Base-by-base conservation (phyloP, 2,113 vertebrate species). In the western clawed frog (Xenopus tropicalis) region DNA sequence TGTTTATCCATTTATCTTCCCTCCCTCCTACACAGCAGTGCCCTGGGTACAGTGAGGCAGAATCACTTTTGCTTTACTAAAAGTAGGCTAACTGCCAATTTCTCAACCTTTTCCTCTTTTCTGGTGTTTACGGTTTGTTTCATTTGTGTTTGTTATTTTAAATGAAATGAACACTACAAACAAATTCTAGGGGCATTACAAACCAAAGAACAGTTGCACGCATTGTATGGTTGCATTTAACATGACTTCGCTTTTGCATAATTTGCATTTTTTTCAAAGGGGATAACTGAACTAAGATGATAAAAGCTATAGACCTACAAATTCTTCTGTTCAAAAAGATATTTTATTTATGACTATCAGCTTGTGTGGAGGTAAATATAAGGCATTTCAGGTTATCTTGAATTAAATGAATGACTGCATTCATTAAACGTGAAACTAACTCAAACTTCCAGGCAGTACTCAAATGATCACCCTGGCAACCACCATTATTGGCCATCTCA, bases 91-190 rank as follows among this genome's bases (percentile, higher is more conserved):
- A 64, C 79, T 84, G 77, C 80, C 81, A 85, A 4, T 25, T 80
- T 81, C 80, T 76, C 79, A 80, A 83, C 17, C 78, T 80, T 75
- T 77, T 80, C 69, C 72, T 69, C 56, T 69, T 79, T 68, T 80
- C 66, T 25, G 81, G 43, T 56, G 80, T 77, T 80, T 82, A 78
- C 74, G 75, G 76, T 80, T 85, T 80, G 83, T 77, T 79, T 83
- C 74, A 79, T 78, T 71, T 6, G 9, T 23, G 78, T 82, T 78
- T 83, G 21, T 81, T 86, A 64, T 82, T 86, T 87, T 82, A 83
- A 79, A 14, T 51, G 24, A 74, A 14, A 68, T 44, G 11, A 69
- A 37, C 29, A 37, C 29, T 37, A 37, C 2, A 5, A 43, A 78
- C 57, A 71, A 12, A 74, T 71, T 78, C 59, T 69, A 81, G 74